Base-by-base conservation (phyloP, 2,888 invertebrate genomes). In the Zele albiditarsus region DNA sequence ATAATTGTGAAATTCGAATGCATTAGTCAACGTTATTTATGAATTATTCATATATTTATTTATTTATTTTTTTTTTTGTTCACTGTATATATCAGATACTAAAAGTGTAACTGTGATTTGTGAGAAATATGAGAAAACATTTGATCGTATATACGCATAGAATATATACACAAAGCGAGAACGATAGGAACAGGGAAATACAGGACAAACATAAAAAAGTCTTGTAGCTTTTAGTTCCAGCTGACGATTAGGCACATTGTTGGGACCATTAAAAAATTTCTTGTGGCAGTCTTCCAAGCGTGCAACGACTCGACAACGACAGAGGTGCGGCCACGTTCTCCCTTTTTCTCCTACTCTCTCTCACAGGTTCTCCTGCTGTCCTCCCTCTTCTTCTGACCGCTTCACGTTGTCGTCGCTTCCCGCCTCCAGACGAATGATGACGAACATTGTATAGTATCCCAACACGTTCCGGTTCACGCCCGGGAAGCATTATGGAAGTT, bases 401-500 rank as follows among this genome's bases (percentile, higher is more conserved):
- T 46, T 46, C 46, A n/a, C 53, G 53, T 53, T 53, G 53, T 53
- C 53, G n/a, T 53, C 53, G 20, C 53, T 53, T 53, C 53, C 65
- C 66, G 63, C 46, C 46, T 74, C 53, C 75, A 77, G 80, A 80
- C 77, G 78, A 79, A 75, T 72, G 71, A 75, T 75, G 75, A 75
- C 71, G 75, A 75, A 75, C 71, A n/a, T 20, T 53, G n/a, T 46
- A 53, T 20, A 53, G 67, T 75, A 78, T 75, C 77, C 78, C 74
- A 80, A 79, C 79, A 75, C 76, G 79, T 80, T 79, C 78, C 79
- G 77, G 79, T 80, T 78, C 76, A 78, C 77, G 75, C 76, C 76
- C 53, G 53, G 20, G 53, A 73, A 74, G 78, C 78, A 82, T 82
- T 82, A 82, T 81, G 75, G 78, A 81, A 82, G 80, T 82, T 82